Evolutionary conservation across 2,888 invertebrate genomes (phyloP), one percentile per base, ranked within the genome.

Genomic region (Carabus problematicus): DNA sequence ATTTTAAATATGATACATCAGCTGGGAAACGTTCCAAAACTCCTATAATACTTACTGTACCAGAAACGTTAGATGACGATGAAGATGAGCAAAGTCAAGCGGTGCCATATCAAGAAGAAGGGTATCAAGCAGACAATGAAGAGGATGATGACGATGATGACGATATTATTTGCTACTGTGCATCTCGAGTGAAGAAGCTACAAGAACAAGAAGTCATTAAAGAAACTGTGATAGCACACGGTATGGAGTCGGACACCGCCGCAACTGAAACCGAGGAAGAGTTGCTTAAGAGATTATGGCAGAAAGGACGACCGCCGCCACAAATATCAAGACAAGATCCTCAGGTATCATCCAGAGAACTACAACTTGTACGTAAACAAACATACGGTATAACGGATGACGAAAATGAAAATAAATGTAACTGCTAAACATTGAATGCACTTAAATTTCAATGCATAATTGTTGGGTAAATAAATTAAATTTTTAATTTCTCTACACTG

Each of bases 321-420:
- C 14, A 60, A 19, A 11, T 67, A 14, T 41, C 59, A 6, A 14
- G n/a, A 6, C 45, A 18, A 1, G 40, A 49, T 11, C 67, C 67
- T 16, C 42, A 47, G 11, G 59, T 67, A 7, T 42, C 67, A 8
- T 60, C 67, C 6, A 42, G 67, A 8, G 52, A 67, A 12, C 14
- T 67, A 29, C 52, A 59, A 52, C 42, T 67, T 8, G 52, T 67
- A 18, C 60, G 67, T 1, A 52, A 52, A 9, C 67, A 67, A 39
- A 60, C 60, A 1, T 60, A 60, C 18, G 67, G 67, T 41, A 60
- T 41, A 29, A 18, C 19, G 29, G 29, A 58, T 9, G 41, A 58
- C 6, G 14, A 52, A 9, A 52, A 12, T n/a, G 19, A 12, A 9
- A 52, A 18, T n/a, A 16, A 14, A 42, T 59, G 40, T 59, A 18